Evolutionary conservation across 2,888 invertebrate species (phyloP).

Genomic region (Catocala nupta): DNA sequence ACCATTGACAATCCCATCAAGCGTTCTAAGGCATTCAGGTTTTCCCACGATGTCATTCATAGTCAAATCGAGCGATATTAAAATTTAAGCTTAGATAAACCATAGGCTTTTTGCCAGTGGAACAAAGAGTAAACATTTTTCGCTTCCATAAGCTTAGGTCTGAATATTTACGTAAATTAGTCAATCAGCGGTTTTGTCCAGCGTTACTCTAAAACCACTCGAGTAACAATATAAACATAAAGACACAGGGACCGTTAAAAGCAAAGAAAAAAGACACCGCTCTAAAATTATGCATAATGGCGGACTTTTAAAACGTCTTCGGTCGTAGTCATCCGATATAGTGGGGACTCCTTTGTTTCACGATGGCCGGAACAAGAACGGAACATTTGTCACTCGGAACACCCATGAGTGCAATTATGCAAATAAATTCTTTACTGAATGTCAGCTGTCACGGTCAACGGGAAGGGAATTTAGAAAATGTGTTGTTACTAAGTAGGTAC

Average conservation of each 20-base stretch:
- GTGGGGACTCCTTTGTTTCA: conserved; percentile 14
- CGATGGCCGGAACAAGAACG: conserved; percentile 9
- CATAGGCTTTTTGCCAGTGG: no score
- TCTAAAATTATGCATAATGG: conserved; percentile 34
- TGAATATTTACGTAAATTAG: no score
- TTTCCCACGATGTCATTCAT: no score
- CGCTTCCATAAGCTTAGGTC: no score
- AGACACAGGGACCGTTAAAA: conserved; percentile 12
- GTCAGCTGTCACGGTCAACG: conserved; percentile 6
- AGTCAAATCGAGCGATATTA: no score
- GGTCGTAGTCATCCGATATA: conserved; percentile 16
- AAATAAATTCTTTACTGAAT: conserved; percentile 23
- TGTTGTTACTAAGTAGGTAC: neutral
- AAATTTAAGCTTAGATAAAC: no score
- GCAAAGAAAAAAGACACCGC: conserved; percentile 8
- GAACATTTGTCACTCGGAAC: conserved; percentile 25
- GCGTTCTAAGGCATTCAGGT: no score
- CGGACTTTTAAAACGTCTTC: conserved; percentile 33
- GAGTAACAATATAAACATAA: conserved; percentile 1
- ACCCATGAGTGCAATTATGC: conserved; percentile 44
- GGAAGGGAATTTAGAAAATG: neutral
- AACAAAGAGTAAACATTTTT: no score
- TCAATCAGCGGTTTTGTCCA: no score
- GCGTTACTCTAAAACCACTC: neutral
- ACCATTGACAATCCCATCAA: no score